Conservation (phyloP, 2,797 vertebrate species). For the Odontamblyopus lacepedii region DNA sequence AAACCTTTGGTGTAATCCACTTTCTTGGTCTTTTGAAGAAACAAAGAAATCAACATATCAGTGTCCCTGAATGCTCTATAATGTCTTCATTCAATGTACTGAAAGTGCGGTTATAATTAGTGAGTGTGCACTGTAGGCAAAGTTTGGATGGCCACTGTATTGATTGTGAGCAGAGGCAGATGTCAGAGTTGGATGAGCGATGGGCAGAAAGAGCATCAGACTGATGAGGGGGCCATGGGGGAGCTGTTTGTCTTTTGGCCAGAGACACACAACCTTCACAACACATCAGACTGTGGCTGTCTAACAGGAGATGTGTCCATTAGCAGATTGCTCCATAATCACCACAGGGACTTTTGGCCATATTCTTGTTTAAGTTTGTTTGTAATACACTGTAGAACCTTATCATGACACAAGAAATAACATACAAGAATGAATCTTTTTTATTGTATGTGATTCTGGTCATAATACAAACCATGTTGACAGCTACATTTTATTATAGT, state of each 20-base stretch:
- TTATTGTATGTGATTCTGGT: neutral
- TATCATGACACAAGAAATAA: neutral
- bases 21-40: neutral
- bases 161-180: conserved; percentile 72
- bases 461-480: too few relatives aligned
- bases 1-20: neutral
- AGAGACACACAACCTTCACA: conserved; percentile 55
- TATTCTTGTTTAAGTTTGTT: neutral
- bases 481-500: too few relatives aligned
- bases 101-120: conserved; percentile 51
- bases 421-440: neutral
- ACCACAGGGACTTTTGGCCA: neutral
- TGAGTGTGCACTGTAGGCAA: conserved; percentile 52
- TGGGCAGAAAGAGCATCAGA: conserved; percentile 64
- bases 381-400: neutral
- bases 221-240: conserved; percentile 69
- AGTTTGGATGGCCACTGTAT: conserved; percentile 59
- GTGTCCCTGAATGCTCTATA: neutral
- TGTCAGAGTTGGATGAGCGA: conserved; percentile 68
- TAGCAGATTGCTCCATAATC: conserved; percentile 9
- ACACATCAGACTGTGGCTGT: conserved; percentile 62
- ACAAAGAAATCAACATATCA: neutral
- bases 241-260: conserved; percentile 71
- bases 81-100: conserved; percentile 20
- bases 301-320: conserved; percentile 55